These are phyloP conservation scores for Semotilus atromaculatus DNA, from an alignment of 2,797 vertebrate species.

Conservation along the genomic window DNA sequence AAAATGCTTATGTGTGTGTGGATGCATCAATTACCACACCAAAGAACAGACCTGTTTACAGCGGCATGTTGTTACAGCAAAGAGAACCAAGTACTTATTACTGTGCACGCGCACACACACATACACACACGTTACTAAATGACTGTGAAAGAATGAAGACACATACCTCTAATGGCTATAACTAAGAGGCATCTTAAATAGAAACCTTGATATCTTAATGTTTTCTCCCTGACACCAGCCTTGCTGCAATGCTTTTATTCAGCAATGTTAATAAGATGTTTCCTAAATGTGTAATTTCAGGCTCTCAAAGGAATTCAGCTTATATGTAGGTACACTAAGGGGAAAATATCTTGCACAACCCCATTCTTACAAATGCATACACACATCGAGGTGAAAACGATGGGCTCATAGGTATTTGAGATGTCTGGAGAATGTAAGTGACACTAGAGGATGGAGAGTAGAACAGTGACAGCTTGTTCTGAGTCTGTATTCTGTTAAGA, in stretches of 20 bases:
- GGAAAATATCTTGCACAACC: slow-evolving; percentile 12
- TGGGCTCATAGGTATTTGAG: slow-evolving; percentile 9
- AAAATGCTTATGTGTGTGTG: not conserved
- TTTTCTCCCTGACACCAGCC: slow-evolving; percentile 14
- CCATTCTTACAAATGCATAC: not conserved
- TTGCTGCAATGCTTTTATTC: not conserved
- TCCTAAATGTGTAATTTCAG: slow-evolving; percentile 14
- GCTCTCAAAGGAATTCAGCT: not conserved
- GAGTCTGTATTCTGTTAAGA: not conserved
- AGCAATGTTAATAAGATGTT: slow-evolving; percentile 23
- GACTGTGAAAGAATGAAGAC: slow-evolving; percentile 7
- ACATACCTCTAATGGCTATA: slow-evolving; percentile 20
- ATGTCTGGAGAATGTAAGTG: slow-evolving; percentile 27
- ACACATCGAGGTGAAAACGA: slow-evolving; percentile 4
- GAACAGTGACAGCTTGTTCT: not conserved
- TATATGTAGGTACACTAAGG: not conserved
- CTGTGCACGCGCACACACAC: not conserved
- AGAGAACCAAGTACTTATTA: slow-evolving; percentile 40
- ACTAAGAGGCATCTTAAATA: slow-evolving; percentile 1
- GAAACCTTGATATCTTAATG: not conserved
- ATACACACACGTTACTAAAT: slow-evolving; percentile 1
- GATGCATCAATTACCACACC: not conserved
- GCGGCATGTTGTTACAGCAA: slow-evolving; percentile 21
- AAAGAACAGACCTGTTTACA: slow-evolving; percentile 32
- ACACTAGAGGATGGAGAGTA: not conserved